Percentiles rank a stretch among this genome's conserved stretches.
Conservation (phyloP, 2,888 invertebrate genomes). For the Icerya purchasi region DNA sequence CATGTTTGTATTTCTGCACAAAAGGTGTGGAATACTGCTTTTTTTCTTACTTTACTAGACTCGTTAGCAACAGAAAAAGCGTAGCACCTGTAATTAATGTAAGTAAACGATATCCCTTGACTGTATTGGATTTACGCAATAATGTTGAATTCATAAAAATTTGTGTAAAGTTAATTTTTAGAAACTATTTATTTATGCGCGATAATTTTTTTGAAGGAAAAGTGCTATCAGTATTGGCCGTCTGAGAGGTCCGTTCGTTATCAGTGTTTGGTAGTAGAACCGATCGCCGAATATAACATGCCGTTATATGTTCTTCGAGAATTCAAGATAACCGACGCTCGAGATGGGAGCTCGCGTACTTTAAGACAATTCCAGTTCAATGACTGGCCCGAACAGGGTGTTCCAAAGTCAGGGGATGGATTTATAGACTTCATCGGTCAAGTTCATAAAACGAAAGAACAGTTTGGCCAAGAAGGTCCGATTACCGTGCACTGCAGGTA, state of each 20-base stretch:
- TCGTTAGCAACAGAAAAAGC: no score
- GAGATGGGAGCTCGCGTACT: constrained; percentile 88
- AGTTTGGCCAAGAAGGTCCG: constrained; percentile 98
- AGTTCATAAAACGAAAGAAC: constrained; percentile 98
- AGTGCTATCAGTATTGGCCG: constrained; percentile 99
- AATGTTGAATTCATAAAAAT: no score
- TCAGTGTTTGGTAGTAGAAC: constrained; percentile 95
- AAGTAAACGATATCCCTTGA: no score
- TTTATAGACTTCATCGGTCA: constrained; percentile 99
- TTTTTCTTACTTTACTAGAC: no score
- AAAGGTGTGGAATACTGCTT: no score
- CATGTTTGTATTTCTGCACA: no score
- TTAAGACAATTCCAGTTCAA: constrained; percentile 91
- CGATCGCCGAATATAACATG: constrained; percentile 99
- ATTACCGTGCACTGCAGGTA: constrained; percentile 94
- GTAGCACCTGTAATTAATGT: no score
- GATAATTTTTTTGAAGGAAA: constrained; percentile 45
- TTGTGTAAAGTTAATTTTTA: no score
- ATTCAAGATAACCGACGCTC: constrained; percentile 95
- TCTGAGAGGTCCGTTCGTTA: constrained; percentile 90
- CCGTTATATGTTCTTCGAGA: constrained; percentile 95
- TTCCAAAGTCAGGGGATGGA: constrained; percentile 92
- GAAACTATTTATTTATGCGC: neutral
- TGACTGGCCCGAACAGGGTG: constrained; percentile 90
- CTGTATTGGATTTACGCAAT: no score